phyloP scores from a whole-genome alignment of 2,113 vertebrate species.

The Phrynocephalus versicolor region DNA sequence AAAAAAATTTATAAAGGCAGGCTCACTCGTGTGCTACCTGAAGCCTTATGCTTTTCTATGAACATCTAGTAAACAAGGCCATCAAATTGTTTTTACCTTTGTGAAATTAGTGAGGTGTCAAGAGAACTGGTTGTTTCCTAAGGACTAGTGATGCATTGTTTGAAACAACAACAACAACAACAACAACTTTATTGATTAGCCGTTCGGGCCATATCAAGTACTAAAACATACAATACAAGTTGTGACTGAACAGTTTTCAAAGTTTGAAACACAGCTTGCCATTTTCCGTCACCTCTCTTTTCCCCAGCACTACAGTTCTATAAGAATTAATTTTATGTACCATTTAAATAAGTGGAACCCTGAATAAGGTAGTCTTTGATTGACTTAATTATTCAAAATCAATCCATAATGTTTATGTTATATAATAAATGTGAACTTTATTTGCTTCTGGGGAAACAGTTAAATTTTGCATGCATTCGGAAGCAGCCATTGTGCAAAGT shows the following conservation, averaged over 20 bases:
- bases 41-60: background rate
- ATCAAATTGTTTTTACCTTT: background rate
- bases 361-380: conserved; percentile 57
- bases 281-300: background rate
- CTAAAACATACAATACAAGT: too few relatives aligned
- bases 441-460: conserved; percentile 73
- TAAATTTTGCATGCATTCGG: conserved; percentile 72
- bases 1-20: too few relatives aligned
- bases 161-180: too few relatives aligned
- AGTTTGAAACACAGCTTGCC: background rate
- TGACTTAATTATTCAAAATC: conserved; percentile 75
- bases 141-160: background rate
- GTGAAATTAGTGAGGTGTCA: background rate
- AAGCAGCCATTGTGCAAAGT: conserved; percentile 72
- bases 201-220: too few relatives aligned
- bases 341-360: conserved; percentile 59
- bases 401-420: conserved; percentile 74
- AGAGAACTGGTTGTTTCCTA: background rate
- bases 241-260: too few relatives aligned
- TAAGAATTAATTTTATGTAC: conserved; percentile 61
- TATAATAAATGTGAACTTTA: conserved; percentile 74
- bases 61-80: background rate
- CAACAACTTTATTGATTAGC: too few relatives aligned
- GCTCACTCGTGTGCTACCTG: too few relatives aligned
- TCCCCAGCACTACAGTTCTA: conserved; percentile 13